Evolutionary conservation across 2,113 vertebrate species (phyloP), one percentile per base, ranked within the genome.

Genomic region (Paedocypris sp.): DNA sequence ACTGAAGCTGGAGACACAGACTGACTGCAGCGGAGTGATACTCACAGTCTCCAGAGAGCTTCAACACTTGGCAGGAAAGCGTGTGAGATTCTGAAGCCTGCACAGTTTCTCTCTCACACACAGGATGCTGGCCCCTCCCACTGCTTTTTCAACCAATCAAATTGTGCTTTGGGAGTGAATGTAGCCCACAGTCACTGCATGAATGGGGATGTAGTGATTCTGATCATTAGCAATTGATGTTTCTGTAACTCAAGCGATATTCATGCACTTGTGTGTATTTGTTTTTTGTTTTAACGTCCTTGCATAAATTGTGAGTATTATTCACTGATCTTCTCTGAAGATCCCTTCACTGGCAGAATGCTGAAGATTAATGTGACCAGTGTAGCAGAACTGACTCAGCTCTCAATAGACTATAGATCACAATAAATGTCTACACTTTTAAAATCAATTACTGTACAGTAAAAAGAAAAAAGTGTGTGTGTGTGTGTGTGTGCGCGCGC

Each of bases 61-160:
- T 31, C 26, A 31, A 22, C 16, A 43, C 39, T 43, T 54, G 51
- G 31, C 51, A 66, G 33, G 29, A 22, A 39, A 32, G n/a, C 13
- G 38, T 16, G 32, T 38, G 42, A 13, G n/a, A 47, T 47, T 5
- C 65, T 46, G 48, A 36, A 39, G 33, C 11, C 32, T 22, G 31
- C 23, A 31, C 47, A 31, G 28, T 8, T 23, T 9, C 15, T 20
- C 13, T 59, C 61, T 54, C 61, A 47, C 39, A 53, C 18, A n/a
- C 39, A 35, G 32, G 58, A 33, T 38, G 22, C 39, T 43, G 48
- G 35, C 59, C 43, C 66, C 62, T 66, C 70, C 70, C 35, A 31
- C 35, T 36, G 18, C 11, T 54, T 25, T 48, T 26, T 39, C 45
- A 18, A 35, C 66, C 58, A 66, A 38, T 62, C 60, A 67, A 16